These are phyloP conservation scores for Masticophis lateralis DNA, from an alignment of 2,797 vertebrate species.

Conservation along the genomic window DNA sequence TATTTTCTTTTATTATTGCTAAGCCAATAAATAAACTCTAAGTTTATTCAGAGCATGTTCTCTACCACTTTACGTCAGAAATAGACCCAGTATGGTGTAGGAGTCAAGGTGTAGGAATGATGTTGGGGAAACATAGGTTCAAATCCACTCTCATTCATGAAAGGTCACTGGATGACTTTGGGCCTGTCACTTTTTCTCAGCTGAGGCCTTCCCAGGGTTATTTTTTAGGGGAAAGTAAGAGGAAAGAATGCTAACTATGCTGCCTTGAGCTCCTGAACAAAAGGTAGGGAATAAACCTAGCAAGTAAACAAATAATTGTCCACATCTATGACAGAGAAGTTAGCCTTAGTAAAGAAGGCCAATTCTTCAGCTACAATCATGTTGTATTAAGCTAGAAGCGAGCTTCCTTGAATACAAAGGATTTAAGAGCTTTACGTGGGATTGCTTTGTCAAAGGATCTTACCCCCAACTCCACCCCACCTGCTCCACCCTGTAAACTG, in stretches of 20 bases:
- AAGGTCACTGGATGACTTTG: neutral
- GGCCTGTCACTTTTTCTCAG: neutral
- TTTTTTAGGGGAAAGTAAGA: neutral
- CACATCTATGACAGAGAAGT: neutral
- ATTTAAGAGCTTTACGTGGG: neutral
- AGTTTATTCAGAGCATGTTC: neutral
- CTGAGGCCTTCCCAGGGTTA: neutral
- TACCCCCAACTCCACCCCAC: neutral
- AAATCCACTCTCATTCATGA: neutral
- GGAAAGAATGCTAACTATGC: neutral
- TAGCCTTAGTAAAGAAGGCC: neutral
- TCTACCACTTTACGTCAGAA: neutral
- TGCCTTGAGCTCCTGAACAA: neutral
- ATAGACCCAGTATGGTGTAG: neutral
- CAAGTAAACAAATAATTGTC: neutral
- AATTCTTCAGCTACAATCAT: neutral
- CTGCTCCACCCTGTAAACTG: neutral
- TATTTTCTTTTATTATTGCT: neutral
- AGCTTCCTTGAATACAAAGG: neutral
- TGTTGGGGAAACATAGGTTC: neutral
- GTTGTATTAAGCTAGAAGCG: neutral
- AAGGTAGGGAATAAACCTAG: neutral
- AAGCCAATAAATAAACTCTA: neutral
- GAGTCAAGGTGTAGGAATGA: neutral
- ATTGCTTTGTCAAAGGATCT: neutral